These are phyloP conservation scores for Tachyglossus aculeatus DNA, from an alignment of 2,797 vertebrate genomes.

Conservation along the genomic window DNA sequence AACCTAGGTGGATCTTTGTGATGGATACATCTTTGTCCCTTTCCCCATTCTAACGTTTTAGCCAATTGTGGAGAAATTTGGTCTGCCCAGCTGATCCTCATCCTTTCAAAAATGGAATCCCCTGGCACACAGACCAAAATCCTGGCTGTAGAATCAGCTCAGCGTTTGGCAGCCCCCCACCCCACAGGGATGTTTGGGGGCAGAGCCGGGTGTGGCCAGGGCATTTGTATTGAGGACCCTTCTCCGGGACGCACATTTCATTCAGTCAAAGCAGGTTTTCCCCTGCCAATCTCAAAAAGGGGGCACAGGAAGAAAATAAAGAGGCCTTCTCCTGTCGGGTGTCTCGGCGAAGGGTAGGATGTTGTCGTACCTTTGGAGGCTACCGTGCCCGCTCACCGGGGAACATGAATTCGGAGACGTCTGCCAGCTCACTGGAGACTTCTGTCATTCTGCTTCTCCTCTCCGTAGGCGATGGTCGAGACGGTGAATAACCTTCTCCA, in stretches of 20 bases:
- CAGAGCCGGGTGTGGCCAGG: background rate
- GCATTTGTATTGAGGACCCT: conserved; percentile 4
- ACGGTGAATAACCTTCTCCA: conserved; percentile 97
- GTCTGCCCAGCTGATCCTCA: background rate
- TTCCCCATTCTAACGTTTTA: conserved; percentile 13
- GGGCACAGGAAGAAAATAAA: conserved; percentile 25
- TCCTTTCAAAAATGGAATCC: background rate
- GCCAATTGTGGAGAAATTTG: background rate
- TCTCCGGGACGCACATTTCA: background rate
- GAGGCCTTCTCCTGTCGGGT: conserved; percentile 28
- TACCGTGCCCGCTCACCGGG: conserved; percentile 27
- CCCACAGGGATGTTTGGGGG: background rate
- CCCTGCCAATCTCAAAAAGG: conserved; percentile 20
- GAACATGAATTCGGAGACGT: conserved; percentile 21
- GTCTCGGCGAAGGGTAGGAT: conserved; percentile 34
- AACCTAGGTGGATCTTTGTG: no score
- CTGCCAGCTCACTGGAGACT: conserved; percentile 32
- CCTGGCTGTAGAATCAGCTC: background rate
- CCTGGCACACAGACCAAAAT: background rate
- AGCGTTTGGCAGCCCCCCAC: background rate
- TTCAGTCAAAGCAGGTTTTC: conserved; percentile 29
- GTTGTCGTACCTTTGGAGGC: conserved; percentile 7
- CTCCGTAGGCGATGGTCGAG: conserved; percentile 94
- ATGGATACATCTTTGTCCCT: conserved; percentile 30
- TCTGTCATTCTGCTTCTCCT: conserved; percentile 40